phyloP scores from a whole-genome alignment of 2,888 invertebrate species.

The Apamea epomidion region DNA sequence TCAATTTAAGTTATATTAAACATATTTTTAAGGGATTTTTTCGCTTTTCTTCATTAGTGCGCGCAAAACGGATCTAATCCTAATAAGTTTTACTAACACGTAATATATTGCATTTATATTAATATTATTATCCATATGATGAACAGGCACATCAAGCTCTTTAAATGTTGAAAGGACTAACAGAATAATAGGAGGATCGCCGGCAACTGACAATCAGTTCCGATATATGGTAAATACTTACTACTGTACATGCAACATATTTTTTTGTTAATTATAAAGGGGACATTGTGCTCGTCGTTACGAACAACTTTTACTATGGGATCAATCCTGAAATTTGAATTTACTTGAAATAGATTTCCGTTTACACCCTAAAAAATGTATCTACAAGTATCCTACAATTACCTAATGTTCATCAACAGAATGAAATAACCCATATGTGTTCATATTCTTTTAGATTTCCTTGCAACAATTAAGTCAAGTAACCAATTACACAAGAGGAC shows the following conservation, averaged over 20 bases:
- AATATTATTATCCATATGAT: neutral
- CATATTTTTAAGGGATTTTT: neutral
- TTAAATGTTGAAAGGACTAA: neutral
- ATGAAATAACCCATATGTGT: neutral
- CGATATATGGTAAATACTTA: slow-evolving; percentile 22
- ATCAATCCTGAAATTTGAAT: neutral
- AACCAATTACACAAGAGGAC: slow-evolving; percentile 51
- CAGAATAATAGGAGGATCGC: slow-evolving; percentile 22
- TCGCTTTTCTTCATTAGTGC: neutral
- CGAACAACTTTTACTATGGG: neutral
- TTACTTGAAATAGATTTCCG: neutral
- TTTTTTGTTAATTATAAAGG: neutral
- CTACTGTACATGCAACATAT: neutral
- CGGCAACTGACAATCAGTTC: neutral
- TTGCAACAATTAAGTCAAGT: slow-evolving; percentile 60
- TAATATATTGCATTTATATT: neutral
- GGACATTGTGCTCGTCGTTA: neutral
- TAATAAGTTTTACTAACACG: neutral
- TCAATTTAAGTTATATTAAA: too few relatives aligned
- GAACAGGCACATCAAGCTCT: slow-evolving; percentile 28
- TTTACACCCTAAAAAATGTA: neutral
- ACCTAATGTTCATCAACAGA: neutral
- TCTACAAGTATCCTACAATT: neutral
- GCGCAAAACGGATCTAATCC: neutral
- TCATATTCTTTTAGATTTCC: slow-evolving; percentile 64